These are phyloP conservation scores for Brachionus rotundiformis DNA, from an alignment of 1,140 invertebrate genomes.

Conservation along the genomic window DNA sequence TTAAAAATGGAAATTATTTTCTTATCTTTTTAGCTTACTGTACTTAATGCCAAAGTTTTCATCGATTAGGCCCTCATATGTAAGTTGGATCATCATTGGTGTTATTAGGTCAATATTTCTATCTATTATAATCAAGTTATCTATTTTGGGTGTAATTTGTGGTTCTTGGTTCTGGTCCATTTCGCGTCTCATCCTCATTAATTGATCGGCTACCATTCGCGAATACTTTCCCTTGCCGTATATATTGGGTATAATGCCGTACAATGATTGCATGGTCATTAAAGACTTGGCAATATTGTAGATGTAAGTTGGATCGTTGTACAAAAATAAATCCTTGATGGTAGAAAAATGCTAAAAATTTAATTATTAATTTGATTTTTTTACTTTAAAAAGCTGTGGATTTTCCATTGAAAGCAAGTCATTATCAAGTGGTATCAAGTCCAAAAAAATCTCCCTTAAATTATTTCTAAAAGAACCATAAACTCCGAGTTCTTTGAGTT, in stretches of 20 bases:
- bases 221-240: constrained; percentile 85
- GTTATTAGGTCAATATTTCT: constrained; percentile 86
- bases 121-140: constrained; percentile 84
- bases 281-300: constrained; percentile 85
- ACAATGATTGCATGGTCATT: constrained; percentile 79
- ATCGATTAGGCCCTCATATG: constrained; percentile 95
- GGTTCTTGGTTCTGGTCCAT: constrained; percentile 63
- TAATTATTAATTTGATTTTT: constrained; percentile 56
- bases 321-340: constrained; percentile 75
- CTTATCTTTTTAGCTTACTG: neutral
- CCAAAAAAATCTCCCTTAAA: constrained; percentile 81
- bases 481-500: constrained; percentile 76
- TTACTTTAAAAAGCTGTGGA: constrained; percentile 71
- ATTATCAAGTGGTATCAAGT: constrained; percentile 85
- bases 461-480: constrained; percentile 72
- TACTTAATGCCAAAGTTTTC: constrained; percentile 76
- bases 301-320: constrained; percentile 83
- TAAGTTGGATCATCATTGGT: constrained; percentile 87
- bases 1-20: constrained; percentile 8
- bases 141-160: constrained; percentile 72
- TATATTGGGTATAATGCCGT: constrained; percentile 83
- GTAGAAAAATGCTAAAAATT: constrained; percentile 58
- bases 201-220: constrained; percentile 74
- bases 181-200: constrained; percentile 77
- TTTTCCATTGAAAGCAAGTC: constrained; percentile 91